A percentile compares a stretch with the other conserved stretches of the same genome.
These are phyloP conservation scores for Rhabdomys pumilio DNA, from an alignment of 2,797 vertebrate species.

Conservation along the genomic window DNA sequence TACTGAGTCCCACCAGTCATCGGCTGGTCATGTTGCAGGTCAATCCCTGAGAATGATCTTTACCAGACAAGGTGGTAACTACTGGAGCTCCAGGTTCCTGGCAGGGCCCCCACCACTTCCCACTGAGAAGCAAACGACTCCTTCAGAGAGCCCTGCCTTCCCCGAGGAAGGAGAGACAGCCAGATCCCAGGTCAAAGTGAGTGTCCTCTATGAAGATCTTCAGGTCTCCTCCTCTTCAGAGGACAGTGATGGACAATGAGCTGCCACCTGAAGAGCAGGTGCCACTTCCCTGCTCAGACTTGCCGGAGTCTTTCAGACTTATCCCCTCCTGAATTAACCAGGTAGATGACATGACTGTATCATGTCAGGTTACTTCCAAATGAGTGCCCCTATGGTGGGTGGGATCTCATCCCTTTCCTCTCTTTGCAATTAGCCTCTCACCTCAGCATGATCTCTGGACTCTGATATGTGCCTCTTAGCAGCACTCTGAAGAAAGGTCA, in stretches of 20 bases:
- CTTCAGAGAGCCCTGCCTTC: not conserved
- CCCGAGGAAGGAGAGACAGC: not conserved
- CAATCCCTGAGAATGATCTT: not conserved
- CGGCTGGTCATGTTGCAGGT: fast-evolving
- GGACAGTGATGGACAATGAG: not conserved
- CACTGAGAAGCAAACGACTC: not conserved
- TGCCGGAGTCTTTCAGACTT: too few relatives aligned
- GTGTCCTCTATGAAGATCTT: not conserved
- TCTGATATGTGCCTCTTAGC: not conserved
- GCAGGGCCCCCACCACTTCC: not conserved
- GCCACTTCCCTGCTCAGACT: not conserved
- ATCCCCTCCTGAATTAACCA: not conserved
- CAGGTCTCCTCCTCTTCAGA: not conserved
- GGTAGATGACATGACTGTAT: not conserved
- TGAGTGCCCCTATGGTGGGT: not conserved
- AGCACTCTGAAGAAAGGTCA: not conserved
- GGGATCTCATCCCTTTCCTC: not conserved
- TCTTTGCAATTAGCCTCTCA: not conserved
- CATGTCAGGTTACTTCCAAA: not conserved
- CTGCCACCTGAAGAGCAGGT: too few relatives aligned
- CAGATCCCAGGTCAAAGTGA: not conserved
- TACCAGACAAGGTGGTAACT: not conserved
- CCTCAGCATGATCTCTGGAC: not conserved
- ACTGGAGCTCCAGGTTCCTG: not conserved
- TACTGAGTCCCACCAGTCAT: not conserved